Base-by-base conservation (phyloP, 1,140 invertebrate genomes). In the Gonatopus flavifemur region DNA sequence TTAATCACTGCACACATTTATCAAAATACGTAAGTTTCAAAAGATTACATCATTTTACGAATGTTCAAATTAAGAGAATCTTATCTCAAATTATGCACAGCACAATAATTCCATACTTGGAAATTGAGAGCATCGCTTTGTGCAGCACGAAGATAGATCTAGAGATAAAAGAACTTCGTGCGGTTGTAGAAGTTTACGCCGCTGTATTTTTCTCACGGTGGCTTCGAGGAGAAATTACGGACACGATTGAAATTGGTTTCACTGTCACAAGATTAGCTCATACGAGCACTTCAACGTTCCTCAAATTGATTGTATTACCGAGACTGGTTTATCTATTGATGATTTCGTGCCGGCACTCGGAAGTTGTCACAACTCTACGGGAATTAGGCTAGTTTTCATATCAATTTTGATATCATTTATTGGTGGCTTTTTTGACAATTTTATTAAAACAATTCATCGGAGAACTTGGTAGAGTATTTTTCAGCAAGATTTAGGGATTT, bases 151-250 rank as follows among this genome's bases (percentile, higher is more conserved):
- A 70, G 43, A 70, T 53, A 18, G 44, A 66, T 3, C 56, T 81
- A 4, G 80, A 81, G 22, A 39, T 72, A 2, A 65, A 76, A 35
- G 79, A 82, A 48, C 38, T 80, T 6, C 70, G 70, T 48, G 72
- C 72, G 3, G 66, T 83, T 15, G 63, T 69, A 0, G 59, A 75
- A 46, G 54, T 83, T 30, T 83, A 83, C 44, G 57, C 60, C 0
- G 65, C 66, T 3, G 74, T 83, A 48, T 81, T 80, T 55, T 70
- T 70, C 21, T 74, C 74, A 3, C 75, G 76, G 45, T 80, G 70
- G 66, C 28, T 72, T n/a, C 66, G 74, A 41, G 76, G 72, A 22
- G 58, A 76, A 44, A 66, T 64, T 10, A 44, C 57, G 3, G 59
- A 69, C 41, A 69, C 77, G 1, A 64, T 62, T 3, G 58, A 52